Percentiles rank a stretch among this genome's conserved stretches.
phyloP scores from a whole-genome alignment of 2,113 vertebrate species.

The Pontoporia blainvillei region DNA sequence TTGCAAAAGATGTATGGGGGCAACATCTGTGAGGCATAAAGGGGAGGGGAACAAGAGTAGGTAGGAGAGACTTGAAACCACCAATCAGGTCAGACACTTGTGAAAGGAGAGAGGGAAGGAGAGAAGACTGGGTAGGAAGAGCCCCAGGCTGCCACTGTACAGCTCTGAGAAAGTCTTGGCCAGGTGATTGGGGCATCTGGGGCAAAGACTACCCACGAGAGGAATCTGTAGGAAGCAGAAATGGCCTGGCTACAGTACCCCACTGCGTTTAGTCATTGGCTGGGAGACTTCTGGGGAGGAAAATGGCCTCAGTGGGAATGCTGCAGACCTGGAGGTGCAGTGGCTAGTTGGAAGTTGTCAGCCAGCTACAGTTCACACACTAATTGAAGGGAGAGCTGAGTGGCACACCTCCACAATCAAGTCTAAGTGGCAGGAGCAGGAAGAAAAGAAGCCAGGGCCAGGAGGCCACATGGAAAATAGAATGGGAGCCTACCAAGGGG shows the following conservation, averaged over 20 bases:
- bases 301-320: neutral
- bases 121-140: neutral
- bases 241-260: too few species aligned
- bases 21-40: neutral
- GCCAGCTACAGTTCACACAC: neutral
- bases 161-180: neutral
- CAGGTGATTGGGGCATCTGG: neutral
- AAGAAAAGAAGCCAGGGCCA: neutral
- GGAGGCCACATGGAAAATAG: neutral
- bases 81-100: neutral
- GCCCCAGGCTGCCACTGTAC: neutral
- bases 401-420: neutral
- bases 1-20: neutral
- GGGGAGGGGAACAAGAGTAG: neutral
- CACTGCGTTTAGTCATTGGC: neutral
- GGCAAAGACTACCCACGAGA: neutral
- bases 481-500: neutral
- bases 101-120: neutral
- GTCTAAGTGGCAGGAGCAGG: neutral
- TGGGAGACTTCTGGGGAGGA: neutral
- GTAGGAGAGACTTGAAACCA: neutral
- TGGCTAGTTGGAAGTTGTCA: neutral
- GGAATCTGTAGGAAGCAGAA: neutral
- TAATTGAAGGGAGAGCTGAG: neutral
- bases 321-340: neutral